Evolutionary conservation across 2,113 vertebrate genomes (phyloP).

Genomic region (human (Homo sapiens)): GRCh38 chr9:117018001-117018500

Average conservation of each 20-base stretch:
- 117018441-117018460: neutral
- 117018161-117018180: neutral
- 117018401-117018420: conserved; percentile 56
- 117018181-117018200: neutral
- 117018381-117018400: neutral
- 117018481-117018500: conserved; percentile 27
- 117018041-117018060: neutral
- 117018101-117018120: neutral
- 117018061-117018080: neutral
- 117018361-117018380: conserved; percentile 20
- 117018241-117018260: neutral
- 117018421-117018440: conserved; percentile 34
- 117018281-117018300: neutral
- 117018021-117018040: neutral
- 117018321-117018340: neutral
- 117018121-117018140: neutral
- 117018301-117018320: neutral
- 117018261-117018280: neutral
- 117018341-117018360: neutral
- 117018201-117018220: neutral
- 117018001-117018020: neutral
- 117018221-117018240: accelerated
- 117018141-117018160: neutral
- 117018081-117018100: neutral
- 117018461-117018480: neutral